Base-by-base conservation (phyloP, 2,888 invertebrate species). In the Sycophila texana region DNA sequence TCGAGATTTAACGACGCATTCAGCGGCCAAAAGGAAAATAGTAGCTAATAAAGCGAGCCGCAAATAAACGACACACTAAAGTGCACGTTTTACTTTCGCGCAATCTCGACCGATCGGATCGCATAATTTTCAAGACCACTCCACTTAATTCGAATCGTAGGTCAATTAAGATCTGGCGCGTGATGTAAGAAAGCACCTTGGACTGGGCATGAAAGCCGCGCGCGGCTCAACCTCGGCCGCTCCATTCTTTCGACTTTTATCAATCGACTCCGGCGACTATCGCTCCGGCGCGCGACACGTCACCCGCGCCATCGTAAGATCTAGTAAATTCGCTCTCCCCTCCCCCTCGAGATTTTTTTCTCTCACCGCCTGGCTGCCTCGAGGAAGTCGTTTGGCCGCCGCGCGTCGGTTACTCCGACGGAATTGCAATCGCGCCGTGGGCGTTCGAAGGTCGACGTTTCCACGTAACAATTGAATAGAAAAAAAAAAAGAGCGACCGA, bases 381-480 rank as follows among this genome's bases (percentile, higher is more conserved):
- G 60, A 14, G 60, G 26, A 60, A 60, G 26, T 26, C 26, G 14
- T 60, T 13, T 22, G 22, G 20, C 10, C n/a, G n/a, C 53, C 53
- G 53, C 53, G 53, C 14, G 53, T n/a, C 53, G 53, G 16, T 53
- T n/a, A n/a, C 53, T n/a, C 53, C 39, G 39, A 39, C 39, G 39
- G 39, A 53, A 53, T 53, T n/a, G 53, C 53, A 53, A 53, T 53
- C 53, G 68, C 16, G 66, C 16, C 53, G 68, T 16, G 66, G 10
- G 22, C 71, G 20, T 14, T 7, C 53, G 55, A 65, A 55, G 63
- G 65, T 55, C 65, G 39, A n/a, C 30, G 39, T 68, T 13, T 70
- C 61, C 49, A 57, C 26, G 70, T 70, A 68, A 75, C 60, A 68
- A 68, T 68, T 53, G 26, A 65, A 63, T 51, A 58, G 30, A 67